Percentiles rank a stretch among this genome's conserved stretches.
Conservation (phyloP, 1,140 invertebrate genomes). For the Thaumatotibia leucotreta region DNA sequence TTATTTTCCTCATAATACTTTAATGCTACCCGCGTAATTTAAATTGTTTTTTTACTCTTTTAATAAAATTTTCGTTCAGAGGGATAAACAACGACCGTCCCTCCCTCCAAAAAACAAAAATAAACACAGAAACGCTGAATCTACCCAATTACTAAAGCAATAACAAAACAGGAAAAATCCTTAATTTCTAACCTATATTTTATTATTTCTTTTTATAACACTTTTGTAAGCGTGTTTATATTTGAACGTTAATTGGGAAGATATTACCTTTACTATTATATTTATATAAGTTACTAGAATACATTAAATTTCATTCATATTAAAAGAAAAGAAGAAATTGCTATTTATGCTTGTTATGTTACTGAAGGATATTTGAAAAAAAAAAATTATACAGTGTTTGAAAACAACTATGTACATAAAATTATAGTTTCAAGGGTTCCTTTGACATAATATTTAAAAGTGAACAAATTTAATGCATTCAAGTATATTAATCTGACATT, state of each 20-base stretch:
- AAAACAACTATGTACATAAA: no score
- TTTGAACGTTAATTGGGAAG: conserved; percentile 7
- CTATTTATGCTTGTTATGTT: no score
- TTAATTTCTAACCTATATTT: not conserved
- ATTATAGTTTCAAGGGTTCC: no score
- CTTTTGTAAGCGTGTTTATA: not conserved
- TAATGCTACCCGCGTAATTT: no score
- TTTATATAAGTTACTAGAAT: not conserved
- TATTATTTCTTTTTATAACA: not conserved
- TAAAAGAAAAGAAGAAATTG: no score
- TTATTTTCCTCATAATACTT: no score
- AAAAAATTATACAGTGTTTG: no score
- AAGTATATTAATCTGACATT: not conserved
- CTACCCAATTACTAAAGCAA: not conserved
- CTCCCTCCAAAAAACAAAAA: not conserved
- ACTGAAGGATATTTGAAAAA: no score
- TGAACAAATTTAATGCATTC: not conserved
- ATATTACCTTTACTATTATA: not conserved
- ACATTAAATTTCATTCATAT: not conserved
- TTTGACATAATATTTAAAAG: no score
- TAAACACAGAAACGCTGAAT: not conserved
- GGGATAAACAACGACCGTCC: not conserved
- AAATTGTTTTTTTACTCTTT: no score
- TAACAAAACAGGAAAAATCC: not conserved
- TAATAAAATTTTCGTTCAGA: no score